Base-by-base conservation (phyloP, 1,140 invertebrate species). In the Tachypleus tridentatus region DNA sequence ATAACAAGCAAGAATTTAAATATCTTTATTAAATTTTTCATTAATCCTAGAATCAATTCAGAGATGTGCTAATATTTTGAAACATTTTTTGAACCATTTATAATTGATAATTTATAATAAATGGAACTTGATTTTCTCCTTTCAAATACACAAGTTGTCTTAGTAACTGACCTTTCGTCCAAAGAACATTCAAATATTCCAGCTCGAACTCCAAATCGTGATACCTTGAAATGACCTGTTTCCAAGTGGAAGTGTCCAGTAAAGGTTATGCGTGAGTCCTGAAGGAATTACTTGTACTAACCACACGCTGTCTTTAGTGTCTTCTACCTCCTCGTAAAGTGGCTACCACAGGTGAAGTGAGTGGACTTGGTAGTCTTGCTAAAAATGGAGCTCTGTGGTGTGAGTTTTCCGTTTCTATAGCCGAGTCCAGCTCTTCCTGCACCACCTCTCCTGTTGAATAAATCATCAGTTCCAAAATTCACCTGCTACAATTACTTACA, bases 301-400 rank as follows among this genome's bases (percentile, higher is more conserved):
- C 81, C 81, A 82, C 4, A 81, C 79, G 72, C 80, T 80, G 71
- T 82, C 81, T 71, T 82, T 82, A 8, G 79, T 78, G 71, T 82
- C 80, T 69, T 82, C 80, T 4, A 82, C 80, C 72, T 81, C 74
- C 69, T 81, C 79, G 66, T 78, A 77, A 69, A 81, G 71, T 81
- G 77, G 64, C 73, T 69, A 47, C 78, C 80, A 63, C 78, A 76
- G 9, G 75, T 77, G 68, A 82, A 82, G 64, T 78, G 75, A 4
- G 29, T 29, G 29, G 29, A 29, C 29, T 29, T 29, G 29, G 29
- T 29, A 29, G 29, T 29, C 29, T 29, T 29, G 29, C 29, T 29
- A 29, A 29, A 29, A 29, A 29, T 29, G 29, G 29, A 29, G 29
- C 3, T 57, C 63, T 9, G 69, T 58, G 47, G 65, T 62, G 4